Percentiles rank a stretch among this genome's conserved stretches.
Conservation (phyloP, 2,797 vertebrate species). For the Pseudochaenichthys georgianus region DNA sequence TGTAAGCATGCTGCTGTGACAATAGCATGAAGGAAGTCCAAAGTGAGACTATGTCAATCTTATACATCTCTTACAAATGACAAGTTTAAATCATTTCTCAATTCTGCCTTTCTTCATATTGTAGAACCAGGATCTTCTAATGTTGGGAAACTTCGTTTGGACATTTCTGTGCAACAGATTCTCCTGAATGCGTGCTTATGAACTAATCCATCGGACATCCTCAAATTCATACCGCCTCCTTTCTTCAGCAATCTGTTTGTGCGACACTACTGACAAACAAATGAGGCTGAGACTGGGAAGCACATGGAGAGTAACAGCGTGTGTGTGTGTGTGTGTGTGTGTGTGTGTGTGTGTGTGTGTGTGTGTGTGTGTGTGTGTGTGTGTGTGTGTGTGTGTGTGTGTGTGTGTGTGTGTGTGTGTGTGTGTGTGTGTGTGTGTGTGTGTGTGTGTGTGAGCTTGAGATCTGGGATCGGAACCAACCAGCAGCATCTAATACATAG, state of each 20-base stretch:
- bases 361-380: constrained; percentile 8
- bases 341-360: constrained; percentile 1
- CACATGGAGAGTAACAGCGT: constrained; percentile 43
- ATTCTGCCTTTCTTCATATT: background rate
- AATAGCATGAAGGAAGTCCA: background rate
- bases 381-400: constrained; percentile 28
- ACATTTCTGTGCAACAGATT: constrained; percentile 6
- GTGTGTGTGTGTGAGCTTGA: constrained; percentile 40
- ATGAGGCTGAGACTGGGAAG: constrained; percentile 36
- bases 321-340: background rate
- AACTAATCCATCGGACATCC: constrained; percentile 39
- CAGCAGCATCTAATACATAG: constrained; percentile 77
- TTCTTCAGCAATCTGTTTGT: constrained; percentile 9
- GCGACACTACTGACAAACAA: constrained; percentile 41
- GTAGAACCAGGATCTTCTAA: background rate
- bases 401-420: no score
- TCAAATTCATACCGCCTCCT: constrained; percentile 4
- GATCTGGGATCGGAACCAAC: constrained; percentile 67
- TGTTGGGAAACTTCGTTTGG: background rate
- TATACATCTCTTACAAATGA: background rate
- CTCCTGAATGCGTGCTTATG: constrained; percentile 19
- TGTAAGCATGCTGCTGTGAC: background rate
- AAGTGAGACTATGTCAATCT: background rate
- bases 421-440: constrained; percentile 1
- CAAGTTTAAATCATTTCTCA: constrained; percentile 1